Conservation (phyloP, 1,140 invertebrate species). For the Manduca sexta region DNA sequence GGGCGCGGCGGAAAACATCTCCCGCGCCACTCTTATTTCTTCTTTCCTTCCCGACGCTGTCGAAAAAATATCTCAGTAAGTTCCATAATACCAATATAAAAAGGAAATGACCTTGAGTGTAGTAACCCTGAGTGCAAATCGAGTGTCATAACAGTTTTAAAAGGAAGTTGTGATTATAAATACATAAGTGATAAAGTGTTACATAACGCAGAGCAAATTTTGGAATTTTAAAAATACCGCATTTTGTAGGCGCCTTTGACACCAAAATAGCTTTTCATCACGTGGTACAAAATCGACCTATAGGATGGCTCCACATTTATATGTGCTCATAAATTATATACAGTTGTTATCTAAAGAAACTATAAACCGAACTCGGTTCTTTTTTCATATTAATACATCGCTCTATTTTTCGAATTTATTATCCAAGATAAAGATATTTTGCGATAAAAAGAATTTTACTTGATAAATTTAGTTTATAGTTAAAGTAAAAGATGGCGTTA, state of each 20-base stretch:
- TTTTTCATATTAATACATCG: background rate
- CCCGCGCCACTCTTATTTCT: conserved; percentile 70
- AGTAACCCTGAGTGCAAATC: conserved; percentile 41
- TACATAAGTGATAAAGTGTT: conserved; percentile 69
- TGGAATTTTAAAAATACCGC: conserved; percentile 73
- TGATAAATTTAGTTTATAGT: conserved; percentile 58
- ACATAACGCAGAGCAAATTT: conserved; percentile 66
- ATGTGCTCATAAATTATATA: conserved; percentile 35
- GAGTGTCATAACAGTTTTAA: conserved; percentile 39
- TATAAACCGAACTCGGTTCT: background rate
- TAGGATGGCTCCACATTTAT: conserved; percentile 72
- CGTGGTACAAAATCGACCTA: conserved; percentile 70
- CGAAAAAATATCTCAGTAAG: conserved; percentile 70
- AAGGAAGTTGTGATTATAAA: conserved; percentile 46
- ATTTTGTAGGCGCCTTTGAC: conserved; percentile 68
- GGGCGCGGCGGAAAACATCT: conserved; percentile 71
- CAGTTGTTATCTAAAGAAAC: background rate
- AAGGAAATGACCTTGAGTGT: conserved; percentile 44
- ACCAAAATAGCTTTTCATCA: conserved; percentile 66
- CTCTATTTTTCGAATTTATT: conserved; percentile 6
- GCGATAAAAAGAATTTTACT: conserved; percentile 41
- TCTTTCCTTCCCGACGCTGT: conserved; percentile 71
- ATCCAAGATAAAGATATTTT: conserved; percentile 5
- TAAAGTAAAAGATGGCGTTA: conserved; percentile 57
- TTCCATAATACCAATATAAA: conserved; percentile 48